Conservation (phyloP, 92 coral and sea anemone genomes). For the Nematostella vectensis region DNA sequence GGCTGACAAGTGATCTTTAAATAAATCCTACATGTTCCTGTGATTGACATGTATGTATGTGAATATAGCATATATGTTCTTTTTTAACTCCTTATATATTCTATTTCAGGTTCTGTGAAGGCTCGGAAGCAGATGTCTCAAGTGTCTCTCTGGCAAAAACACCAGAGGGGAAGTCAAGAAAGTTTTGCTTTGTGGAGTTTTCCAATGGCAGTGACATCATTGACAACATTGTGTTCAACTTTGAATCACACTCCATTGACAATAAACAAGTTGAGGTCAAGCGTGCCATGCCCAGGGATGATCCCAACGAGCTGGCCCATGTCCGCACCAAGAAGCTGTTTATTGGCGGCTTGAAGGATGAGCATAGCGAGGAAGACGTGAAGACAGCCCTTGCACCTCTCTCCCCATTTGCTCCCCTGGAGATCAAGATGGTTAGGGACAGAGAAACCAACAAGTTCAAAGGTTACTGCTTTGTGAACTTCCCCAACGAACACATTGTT, state of each 20-base stretch:
- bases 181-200: no score
- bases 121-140: no score
- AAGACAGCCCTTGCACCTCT: constrained; percentile 7
- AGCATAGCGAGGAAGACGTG: constrained; percentile 29
- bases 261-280: constrained; percentile 59
- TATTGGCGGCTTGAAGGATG: constrained; percentile 51
- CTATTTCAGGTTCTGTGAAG: no score
- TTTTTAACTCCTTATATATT: not conserved
- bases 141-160: no score
- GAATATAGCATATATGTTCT: not conserved
- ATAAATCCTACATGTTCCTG: no score
- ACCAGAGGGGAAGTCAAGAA: no score
- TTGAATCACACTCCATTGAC: constrained; percentile 33
- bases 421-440: constrained; percentile 22
- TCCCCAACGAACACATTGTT: constrained; percentile 36
- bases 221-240: constrained; percentile 11
- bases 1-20: no score
- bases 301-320: constrained; percentile 24
- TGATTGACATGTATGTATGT: no score
- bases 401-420: constrained; percentile 6
- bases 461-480: constrained; percentile 52
- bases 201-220: no score
- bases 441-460: constrained; percentile 28
- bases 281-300: constrained; percentile 52
- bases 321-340: constrained; percentile 47